Conservation (phyloP, 2,797 vertebrate genomes). For the Naso thynnoides region DNA sequence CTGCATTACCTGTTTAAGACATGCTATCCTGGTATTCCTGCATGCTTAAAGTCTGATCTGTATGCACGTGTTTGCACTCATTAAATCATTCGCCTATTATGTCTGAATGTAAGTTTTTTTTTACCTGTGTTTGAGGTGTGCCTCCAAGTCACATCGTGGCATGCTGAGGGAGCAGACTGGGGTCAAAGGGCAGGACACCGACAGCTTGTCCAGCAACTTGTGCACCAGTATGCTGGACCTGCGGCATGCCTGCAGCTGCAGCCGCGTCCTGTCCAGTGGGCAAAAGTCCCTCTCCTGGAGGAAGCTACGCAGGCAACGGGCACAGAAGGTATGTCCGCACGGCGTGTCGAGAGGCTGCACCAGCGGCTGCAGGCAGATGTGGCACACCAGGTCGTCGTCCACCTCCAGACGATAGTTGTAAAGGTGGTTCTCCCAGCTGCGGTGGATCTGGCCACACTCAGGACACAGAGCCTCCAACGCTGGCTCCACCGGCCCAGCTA, state of each 20-base stretch:
- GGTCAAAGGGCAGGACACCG: slow-evolving; percentile 90
- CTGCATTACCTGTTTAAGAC: slow-evolving; percentile 8
- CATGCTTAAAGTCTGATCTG: slow-evolving; percentile 3
- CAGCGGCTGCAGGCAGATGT: slow-evolving; percentile 98
- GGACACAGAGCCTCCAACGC: slow-evolving; percentile 91
- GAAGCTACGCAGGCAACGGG: slow-evolving; percentile 97
- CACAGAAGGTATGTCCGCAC: slow-evolving; percentile 98
- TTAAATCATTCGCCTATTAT: neutral
- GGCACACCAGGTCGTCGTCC: slow-evolving; percentile 98
- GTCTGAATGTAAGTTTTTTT: slow-evolving; percentile 1
- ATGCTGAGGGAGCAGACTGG: slow-evolving; percentile 92
- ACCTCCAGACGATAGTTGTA: slow-evolving; percentile 98
- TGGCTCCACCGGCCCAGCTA: slow-evolving; percentile 86
- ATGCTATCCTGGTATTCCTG: neutral
- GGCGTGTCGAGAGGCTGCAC: slow-evolving; percentile 97
- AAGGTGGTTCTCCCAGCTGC: slow-evolving; percentile 95
- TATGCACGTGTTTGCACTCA: neutral
- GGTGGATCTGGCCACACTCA: slow-evolving; percentile 97
- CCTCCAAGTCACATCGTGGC: slow-evolving; percentile 96
- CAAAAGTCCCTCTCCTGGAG: slow-evolving; percentile 98
- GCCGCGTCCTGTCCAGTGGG: slow-evolving; percentile 93
- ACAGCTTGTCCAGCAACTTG: slow-evolving; percentile 97
- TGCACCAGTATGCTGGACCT: slow-evolving; percentile 98
- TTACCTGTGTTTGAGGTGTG: slow-evolving; percentile 98
- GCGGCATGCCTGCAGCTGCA: slow-evolving; percentile 95